Percentiles rank a stretch among this genome's conserved stretches.
Evolutionary conservation across 2,888 invertebrate species (phyloP).

Genomic region (Anodontia alba): DNA sequence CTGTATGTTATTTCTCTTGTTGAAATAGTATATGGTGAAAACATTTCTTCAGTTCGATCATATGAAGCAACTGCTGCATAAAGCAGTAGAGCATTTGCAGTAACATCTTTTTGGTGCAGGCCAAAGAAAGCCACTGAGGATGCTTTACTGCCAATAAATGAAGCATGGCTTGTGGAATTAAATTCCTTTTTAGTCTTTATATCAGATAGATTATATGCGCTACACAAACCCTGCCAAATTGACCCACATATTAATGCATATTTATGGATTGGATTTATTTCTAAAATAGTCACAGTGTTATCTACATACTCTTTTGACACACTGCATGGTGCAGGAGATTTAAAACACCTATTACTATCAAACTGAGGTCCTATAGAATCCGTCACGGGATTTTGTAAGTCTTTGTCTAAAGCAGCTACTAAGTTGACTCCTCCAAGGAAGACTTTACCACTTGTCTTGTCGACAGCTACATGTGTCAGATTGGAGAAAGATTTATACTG

Average conservation of each 20-base stretch:
- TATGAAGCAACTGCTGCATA: conserved; percentile 56
- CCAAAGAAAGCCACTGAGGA: conserved; percentile 55
- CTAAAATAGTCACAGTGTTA: conserved; percentile 43
- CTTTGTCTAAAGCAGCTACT: conserved; percentile 35
- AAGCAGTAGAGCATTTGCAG: conserved; percentile 31
- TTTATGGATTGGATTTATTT: conserved; percentile 38
- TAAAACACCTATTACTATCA: conserved; percentile 48
- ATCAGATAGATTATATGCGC: conserved; percentile 40
- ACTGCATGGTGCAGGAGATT: conserved; percentile 21
- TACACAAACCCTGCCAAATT: conserved; percentile 49
- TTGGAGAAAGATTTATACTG: conserved; percentile 24
- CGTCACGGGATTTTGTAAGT: conserved; percentile 17
- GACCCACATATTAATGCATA: conserved; percentile 57
- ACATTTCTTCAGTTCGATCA: conserved; percentile 39
- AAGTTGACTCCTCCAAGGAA: conserved; percentile 50
- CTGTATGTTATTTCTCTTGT: conserved; percentile 42
- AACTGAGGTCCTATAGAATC: conserved; percentile 30
- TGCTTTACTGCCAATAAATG: conserved; percentile 50
- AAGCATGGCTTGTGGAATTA: conserved; percentile 46
- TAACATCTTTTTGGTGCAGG: conserved; percentile 26
- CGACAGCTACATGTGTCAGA: conserved; percentile 32
- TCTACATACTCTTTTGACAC: not conserved
- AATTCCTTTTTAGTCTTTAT: conserved; percentile 18
- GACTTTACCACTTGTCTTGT: conserved; percentile 29
- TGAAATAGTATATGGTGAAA: conserved; percentile 54